These are phyloP conservation scores for Epirrhoe alternata DNA, from an alignment of 2,888 invertebrate species.

Conservation along the genomic window DNA sequence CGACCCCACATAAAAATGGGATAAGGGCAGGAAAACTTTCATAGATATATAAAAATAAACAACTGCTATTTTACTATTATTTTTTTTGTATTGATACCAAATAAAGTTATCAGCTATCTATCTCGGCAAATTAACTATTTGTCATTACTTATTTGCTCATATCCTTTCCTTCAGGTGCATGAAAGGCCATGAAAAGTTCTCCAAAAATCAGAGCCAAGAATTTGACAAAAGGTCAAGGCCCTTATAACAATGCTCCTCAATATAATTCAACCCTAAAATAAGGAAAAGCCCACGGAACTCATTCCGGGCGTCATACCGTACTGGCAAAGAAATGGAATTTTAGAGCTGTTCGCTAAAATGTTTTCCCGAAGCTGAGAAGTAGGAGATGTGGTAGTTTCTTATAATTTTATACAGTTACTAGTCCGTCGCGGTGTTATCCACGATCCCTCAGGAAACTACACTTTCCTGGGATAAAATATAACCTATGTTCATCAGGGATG, in stretches of 20 bases:
- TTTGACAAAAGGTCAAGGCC: constrained; percentile 22
- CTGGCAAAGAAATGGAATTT: constrained; percentile 38
- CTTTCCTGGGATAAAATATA: no score
- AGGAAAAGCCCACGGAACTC: constrained; percentile 33
- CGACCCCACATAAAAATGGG: no score
- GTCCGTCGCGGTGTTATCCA: neutral
- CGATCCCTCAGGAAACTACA: no score
- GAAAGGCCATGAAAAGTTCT: neutral
- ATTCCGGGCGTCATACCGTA: constrained; percentile 28
- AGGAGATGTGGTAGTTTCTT: constrained; percentile 7
- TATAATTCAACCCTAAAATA: constrained; percentile 34
- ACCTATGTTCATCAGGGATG: no score
- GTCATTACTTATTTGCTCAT: neutral
- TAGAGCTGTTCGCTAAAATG: constrained; percentile 34
- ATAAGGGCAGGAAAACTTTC: no score
- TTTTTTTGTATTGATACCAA: no score
- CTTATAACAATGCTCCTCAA: constrained; percentile 28
- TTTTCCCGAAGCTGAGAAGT: neutral
- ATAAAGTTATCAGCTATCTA: no score
- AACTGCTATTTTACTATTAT: no score
- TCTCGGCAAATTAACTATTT: no score
- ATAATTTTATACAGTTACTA: no score
- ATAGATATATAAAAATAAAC: no score
- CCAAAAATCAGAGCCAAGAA: constrained; percentile 10
- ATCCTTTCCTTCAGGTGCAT: neutral